Evolutionary conservation across 2,797 vertebrate genomes (phyloP), one percentile per base, ranked within the genome.

Genomic region (Chromis chromis): DNA sequence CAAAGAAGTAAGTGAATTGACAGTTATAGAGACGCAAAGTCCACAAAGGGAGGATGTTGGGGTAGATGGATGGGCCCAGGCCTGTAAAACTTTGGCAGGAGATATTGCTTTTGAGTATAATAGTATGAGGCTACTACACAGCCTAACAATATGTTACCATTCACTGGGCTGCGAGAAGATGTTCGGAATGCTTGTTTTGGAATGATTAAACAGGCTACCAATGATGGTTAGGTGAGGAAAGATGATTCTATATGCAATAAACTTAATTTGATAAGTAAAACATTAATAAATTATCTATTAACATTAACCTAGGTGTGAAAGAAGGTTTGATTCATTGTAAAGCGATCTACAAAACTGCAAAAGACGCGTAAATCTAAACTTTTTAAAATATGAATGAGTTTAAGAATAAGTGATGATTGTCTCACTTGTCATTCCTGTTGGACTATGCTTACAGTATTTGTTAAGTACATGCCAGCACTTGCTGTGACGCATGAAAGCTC

Each of bases 401-500:
- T 2, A 36, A 54, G 56, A 46, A 46, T 50, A 12, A 76, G 11
- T 57, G 7, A 2, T 57, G 77, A 57, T 39, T 25, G 58, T 66
- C 52, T 53, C 6, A 5, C 19, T 59, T 61, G 44, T 54, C 46
- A 46, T 57, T 82, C 59, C 67, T 42, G 6, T 25, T 67, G 65
- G 81, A 67, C 62, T 66, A 59, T 33, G 24, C 25, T 39, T 62
- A 36, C 33, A 12, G 33, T 36, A 63, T 39, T 39, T n/a, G 16
- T 31, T 55, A 63, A 36, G 74, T 42, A 25, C n/a, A 40, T 65
- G 72, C 69, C 85, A 83, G 66, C 27, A 17, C 53, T 72, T 14
- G 19, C 49, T 67, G 13, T 91, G 91, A 93, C 89, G 91, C 90
- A 92, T 65, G 52, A 50, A 28, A 73, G 70, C 75, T 78, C 33